Base-by-base conservation (phyloP, 2,797 vertebrate species). In the Rhinella marina region DNA sequence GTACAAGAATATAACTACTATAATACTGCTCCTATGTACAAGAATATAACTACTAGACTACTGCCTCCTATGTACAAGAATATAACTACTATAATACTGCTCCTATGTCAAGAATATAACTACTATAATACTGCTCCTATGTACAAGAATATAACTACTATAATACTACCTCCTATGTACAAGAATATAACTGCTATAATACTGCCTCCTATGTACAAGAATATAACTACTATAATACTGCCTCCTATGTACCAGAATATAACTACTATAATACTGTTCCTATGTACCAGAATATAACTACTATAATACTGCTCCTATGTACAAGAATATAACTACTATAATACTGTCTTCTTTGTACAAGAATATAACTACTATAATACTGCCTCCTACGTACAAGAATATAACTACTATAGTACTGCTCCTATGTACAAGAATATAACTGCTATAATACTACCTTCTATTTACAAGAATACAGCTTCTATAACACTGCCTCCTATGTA, bases 61-160 rank as follows among this genome's bases (percentile, higher is more conserved):
- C 29, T 72, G 68, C 14, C 17, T 2, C 27, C 27, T 70, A 70
- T 70, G 27, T 70, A 70, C 29, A 70, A 70, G 27, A 70, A 32
- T 70, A 70, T 17, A 66, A 66, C 62, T 66, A 66, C 62, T 66
- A 66, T 25, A 66, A 66, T 66, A 25, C 62, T 66, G 62, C 62
- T 2, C n/a, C 52, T 62, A 62, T 62, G 19, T 66, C 23, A 66
- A 66, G 23, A 25, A 25, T 66, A 66, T 68, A 68, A 16, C 64
- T 68, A 68, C 25, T 68, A 68, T 68, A 68, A 68, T 68, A 27
- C 64, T 68, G 64, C 4, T 11, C n/a, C 59, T 68, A 68, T 29
- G 64, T 68, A 27, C 25, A 68, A 27, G 64, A 68, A 29, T 68
- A 68, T 29, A 27, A 56, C 54, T 56, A 56, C 54, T 56, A 56